These are phyloP conservation scores for Cosmopolites sordidus DNA, from an alignment of 2,888 invertebrate species.

Conservation along the genomic window DNA sequence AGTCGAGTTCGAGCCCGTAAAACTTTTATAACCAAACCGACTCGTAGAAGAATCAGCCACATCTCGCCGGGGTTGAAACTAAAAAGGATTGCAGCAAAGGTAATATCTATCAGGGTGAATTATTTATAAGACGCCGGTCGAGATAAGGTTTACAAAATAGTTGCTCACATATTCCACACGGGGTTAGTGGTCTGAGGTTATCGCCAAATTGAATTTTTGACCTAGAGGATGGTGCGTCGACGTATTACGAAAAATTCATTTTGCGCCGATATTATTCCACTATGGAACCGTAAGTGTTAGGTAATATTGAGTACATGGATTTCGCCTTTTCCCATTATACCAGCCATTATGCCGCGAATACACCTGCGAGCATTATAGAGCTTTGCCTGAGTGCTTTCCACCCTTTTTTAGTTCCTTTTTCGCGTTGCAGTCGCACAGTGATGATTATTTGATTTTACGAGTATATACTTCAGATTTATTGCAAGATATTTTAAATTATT, in stretches of 20 bases:
- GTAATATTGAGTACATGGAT: not conserved
- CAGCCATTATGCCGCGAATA: not conserved
- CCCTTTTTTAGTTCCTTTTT: not conserved
- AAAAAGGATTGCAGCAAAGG: conserved; percentile 8
- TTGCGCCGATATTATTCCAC: conserved; percentile 6
- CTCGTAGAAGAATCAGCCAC: no score
- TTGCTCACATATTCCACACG: conserved; percentile 14
- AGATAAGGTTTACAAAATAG: conserved; percentile 6
- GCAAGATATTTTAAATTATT: no score
- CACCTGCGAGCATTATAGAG: not conserved
- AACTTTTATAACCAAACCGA: no score
- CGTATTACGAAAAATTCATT: conserved; percentile 12
- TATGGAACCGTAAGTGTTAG: conserved; percentile 4
- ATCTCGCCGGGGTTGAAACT: conserved; percentile 3
- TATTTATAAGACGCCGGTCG: conserved; percentile 11
- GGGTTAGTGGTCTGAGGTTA: conserved; percentile 2
- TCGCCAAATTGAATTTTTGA: conserved; percentile 13
- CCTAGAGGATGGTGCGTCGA: conserved; percentile 1
- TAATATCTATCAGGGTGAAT: conserved; percentile 14
- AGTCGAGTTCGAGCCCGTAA: no score
- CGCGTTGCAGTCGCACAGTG: not conserved
- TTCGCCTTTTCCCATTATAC: conserved; percentile 2
- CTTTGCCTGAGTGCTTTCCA: not conserved
- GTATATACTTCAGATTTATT: not conserved
- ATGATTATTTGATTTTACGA: conserved; percentile 1